Evolutionary conservation across 2,113 vertebrate species (phyloP).

Genomic region (Cyprinodon brontotheroides): DNA sequence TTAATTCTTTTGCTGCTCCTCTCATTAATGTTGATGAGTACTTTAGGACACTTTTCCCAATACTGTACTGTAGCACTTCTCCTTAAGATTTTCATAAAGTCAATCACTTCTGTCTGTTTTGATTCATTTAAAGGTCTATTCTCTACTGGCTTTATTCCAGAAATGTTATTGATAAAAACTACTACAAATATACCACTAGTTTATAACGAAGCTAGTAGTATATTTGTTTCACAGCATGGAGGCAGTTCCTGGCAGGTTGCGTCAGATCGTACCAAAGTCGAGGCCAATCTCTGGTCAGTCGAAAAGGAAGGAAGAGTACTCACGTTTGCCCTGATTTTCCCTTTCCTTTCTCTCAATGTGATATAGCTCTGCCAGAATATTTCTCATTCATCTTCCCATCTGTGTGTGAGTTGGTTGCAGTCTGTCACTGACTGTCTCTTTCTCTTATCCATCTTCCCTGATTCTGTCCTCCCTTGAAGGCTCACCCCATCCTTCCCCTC

Average conservation of each 20-base stretch:
- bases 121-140: not conserved
- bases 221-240: conserved; percentile 48
- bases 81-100: too few species aligned
- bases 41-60: not conserved
- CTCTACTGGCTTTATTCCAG: too few species aligned
- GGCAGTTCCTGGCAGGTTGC: conserved; percentile 82
- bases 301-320: conserved; percentile 47
- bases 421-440: conserved; percentile 52
- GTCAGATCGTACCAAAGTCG: conserved; percentile 63
- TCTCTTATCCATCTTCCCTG: conserved; percentile 51
- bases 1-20: not conserved
- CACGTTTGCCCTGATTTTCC: conserved; percentile 59
- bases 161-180: too few species aligned
- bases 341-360: conserved; percentile 59
- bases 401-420: conserved; percentile 48
- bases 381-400: conserved; percentile 69
- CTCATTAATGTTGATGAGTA: not conserved
- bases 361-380: conserved; percentile 59
- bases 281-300: conserved; percentile 68
- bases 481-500: not conserved
- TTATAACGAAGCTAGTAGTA: conserved; percentile 18
- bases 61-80: not conserved
- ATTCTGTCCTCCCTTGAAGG: conserved; percentile 20
- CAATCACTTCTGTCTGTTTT: not conserved
- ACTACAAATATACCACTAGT: too few species aligned